Percentiles rank a stretch among this genome's conserved stretches.
phyloP scores from a whole-genome alignment of 2,113 vertebrate genomes.

The Gorsachius goisagi region DNA sequence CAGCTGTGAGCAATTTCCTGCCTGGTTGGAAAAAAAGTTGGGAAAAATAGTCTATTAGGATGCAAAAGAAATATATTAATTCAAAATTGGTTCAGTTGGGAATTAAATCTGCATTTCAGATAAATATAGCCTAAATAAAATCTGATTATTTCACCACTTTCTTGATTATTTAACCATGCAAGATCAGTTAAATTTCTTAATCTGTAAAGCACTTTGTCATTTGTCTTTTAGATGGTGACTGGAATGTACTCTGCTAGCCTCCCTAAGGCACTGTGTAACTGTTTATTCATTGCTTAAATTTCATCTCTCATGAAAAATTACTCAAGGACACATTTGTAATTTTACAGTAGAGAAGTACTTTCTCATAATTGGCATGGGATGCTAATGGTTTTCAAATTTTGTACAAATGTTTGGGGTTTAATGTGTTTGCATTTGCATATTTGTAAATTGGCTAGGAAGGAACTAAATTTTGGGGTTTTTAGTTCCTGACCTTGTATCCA shows the following conservation, averaged over 20 bases:
- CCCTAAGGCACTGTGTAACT: slow-evolving; percentile 10
- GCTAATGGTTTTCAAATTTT: slow-evolving; percentile 41
- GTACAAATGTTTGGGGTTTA: slow-evolving; percentile 45
- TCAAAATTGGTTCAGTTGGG: neutral
- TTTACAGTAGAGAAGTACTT: slow-evolving; percentile 35
- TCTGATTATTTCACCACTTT: neutral
- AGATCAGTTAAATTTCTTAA: slow-evolving; percentile 7
- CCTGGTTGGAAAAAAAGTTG: neutral
- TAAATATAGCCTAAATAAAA: neutral
- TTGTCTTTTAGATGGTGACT: slow-evolving; percentile 40
- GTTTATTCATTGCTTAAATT: neutral
- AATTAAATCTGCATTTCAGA: slow-evolving; percentile 5
- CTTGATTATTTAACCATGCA: neutral
- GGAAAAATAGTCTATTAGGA: neutral
- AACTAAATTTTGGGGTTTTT: neutral
- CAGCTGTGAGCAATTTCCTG: neutral
- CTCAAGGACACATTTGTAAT: neutral
- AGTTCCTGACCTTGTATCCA: slow-evolving; percentile 50
- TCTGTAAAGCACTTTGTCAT: slow-evolving; percentile 53
- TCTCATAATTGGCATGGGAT: slow-evolving; percentile 36
- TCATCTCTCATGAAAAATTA: neutral
- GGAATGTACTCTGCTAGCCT: slow-evolving; percentile 55
- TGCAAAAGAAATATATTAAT: neutral
- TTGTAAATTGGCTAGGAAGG: slow-evolving; percentile 41
- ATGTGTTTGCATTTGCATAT: slow-evolving; percentile 35